Evolutionary conservation across 2,113 vertebrate genomes (phyloP).

Genomic region (Sander vitreus): DNA sequence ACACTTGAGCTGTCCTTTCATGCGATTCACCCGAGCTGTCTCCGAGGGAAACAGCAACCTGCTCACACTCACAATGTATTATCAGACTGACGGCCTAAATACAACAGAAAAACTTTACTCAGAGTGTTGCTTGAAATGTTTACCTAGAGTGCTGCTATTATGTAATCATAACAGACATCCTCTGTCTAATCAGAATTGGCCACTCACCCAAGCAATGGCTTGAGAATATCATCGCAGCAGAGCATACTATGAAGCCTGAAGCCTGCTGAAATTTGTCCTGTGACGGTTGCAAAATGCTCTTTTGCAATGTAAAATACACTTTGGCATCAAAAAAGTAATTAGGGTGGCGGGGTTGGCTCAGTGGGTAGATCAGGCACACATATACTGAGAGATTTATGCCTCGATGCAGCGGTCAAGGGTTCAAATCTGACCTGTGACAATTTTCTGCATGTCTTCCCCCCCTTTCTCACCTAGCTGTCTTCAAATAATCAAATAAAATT

Average conservation of each 20-base stretch:
- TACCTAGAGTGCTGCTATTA: constrained; percentile 15
- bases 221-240: neutral
- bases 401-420: no score
- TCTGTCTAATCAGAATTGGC: constrained; percentile 12
- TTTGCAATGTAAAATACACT: neutral
- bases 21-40: constrained; percentile 53
- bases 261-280: neutral
- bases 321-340: neutral
- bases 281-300: neutral
- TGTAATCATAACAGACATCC: constrained; percentile 34
- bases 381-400: no score
- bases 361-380: no score
- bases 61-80: constrained; percentile 27
- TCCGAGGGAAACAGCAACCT: constrained; percentile 36
- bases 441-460: no score
- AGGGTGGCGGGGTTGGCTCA: no score
- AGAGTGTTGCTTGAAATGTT: constrained; percentile 44
- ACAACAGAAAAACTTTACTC: constrained; percentile 33
- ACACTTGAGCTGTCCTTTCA: constrained; percentile 72
- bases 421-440: no score
- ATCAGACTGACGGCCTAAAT: constrained; percentile 18
- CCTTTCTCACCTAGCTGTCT: no score
- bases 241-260: neutral
- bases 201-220: neutral
- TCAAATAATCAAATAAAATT: no score